phyloP scores from a whole-genome alignment of 2,797 vertebrate species.

The Dicrostonyx torquatus region DNA sequence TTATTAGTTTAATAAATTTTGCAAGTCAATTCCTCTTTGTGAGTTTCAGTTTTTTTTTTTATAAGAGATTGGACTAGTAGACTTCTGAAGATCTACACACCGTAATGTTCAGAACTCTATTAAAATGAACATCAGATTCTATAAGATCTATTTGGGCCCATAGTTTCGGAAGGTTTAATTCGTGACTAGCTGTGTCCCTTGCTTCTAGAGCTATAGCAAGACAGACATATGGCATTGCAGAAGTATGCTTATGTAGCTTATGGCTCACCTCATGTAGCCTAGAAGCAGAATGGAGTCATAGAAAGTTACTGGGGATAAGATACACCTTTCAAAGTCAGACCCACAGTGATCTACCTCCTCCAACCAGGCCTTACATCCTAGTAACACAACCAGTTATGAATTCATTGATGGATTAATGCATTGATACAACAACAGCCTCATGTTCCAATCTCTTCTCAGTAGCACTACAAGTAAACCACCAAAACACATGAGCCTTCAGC shows the following conservation, averaged over 20 bases:
- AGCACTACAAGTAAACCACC: background rate
- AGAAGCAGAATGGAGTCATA: background rate
- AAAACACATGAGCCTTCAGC: background rate
- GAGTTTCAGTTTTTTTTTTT: too few species aligned
- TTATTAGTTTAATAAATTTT: background rate
- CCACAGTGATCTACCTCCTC: background rate
- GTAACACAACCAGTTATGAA: background rate
- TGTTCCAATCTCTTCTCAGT: background rate
- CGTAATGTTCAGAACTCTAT: background rate
- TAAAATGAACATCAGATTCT: too few species aligned
- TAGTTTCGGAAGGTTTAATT: background rate
- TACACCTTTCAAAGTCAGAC: background rate
- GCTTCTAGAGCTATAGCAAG: background rate
- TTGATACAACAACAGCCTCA: background rate
- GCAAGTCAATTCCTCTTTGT: background rate
- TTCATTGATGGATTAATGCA: background rate
- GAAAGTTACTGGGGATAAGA: background rate
- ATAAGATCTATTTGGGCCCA: background rate
- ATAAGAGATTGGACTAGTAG: background rate
- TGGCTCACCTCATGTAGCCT: background rate
- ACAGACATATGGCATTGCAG: background rate
- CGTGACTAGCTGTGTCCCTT: background rate
- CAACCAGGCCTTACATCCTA: background rate
- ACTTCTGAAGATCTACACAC: too few species aligned
- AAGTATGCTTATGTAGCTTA: background rate